phyloP scores from a whole-genome alignment of 2,888 invertebrate species.

The Euplagia quadripunctaria region DNA sequence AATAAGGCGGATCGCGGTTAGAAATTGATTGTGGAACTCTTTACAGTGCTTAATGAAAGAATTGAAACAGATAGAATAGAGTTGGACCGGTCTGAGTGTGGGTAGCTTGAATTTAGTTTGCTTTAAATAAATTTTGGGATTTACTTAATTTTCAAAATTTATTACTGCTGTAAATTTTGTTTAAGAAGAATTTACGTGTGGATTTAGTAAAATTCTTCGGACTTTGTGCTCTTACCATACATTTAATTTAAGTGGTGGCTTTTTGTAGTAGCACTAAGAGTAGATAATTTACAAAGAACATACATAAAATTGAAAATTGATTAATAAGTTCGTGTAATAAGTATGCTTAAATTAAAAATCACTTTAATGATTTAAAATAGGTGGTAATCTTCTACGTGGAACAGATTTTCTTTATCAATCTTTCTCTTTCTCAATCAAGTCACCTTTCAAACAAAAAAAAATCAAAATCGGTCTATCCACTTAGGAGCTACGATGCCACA shows the following conservation, averaged over 20 bases:
- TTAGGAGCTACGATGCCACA: too few species aligned
- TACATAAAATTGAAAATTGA: too few species aligned
- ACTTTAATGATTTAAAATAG: too few species aligned
- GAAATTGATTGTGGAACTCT: constrained; percentile 84
- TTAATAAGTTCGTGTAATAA: too few species aligned
- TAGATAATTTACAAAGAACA: too few species aligned
- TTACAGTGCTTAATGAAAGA: constrained; percentile 84
- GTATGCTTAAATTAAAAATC: too few species aligned
- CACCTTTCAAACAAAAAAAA: too few species aligned
- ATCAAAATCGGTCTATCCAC: too few species aligned
- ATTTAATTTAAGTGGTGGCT: neutral
- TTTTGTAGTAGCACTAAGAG: neutral
- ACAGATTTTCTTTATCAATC: too few species aligned
- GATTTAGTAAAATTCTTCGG: neutral
- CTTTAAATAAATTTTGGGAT: constrained; percentile 10
- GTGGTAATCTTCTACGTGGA: too few species aligned
- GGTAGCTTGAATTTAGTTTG: constrained; percentile 40
- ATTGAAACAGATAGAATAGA: constrained; percentile 81
- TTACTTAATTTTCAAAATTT: constrained; percentile 6
- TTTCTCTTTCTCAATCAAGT: too few species aligned
- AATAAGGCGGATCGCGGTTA: constrained; percentile 67
- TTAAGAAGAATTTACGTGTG: neutral
- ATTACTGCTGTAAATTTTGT: neutral
- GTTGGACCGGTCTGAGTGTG: constrained; percentile 40
- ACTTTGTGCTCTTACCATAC: neutral